Conservation (phyloP, 2,113 vertebrate species). For the Regulus satrapa region DNA sequence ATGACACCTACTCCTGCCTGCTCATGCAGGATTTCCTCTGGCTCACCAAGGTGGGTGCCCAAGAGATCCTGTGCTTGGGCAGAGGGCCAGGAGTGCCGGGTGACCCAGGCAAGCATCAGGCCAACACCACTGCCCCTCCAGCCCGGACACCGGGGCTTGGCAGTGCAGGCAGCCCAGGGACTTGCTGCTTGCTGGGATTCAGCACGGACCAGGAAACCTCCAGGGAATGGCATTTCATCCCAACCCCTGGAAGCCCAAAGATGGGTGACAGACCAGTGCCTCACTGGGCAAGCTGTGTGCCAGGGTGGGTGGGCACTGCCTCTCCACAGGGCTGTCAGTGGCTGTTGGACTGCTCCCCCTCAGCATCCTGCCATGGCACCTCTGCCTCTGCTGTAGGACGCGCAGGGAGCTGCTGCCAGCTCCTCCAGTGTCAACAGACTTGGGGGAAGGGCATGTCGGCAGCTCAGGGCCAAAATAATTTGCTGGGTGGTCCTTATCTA, state of each 20-base stretch:
- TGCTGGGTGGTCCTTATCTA: background rate
- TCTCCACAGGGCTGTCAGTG: background rate
- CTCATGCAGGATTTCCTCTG: conserved; percentile 91
- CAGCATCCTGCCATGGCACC: background rate
- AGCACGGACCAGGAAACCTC: rapidly evolving
- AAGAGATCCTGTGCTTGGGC: background rate
- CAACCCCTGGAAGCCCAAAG: background rate
- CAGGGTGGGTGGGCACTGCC: background rate
- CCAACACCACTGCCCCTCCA: rapidly evolving
- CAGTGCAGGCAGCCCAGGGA: background rate
- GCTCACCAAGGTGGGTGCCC: conserved; percentile 84
- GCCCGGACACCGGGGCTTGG: rapidly evolving
- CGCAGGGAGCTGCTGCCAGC: background rate
- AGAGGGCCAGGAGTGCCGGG: background rate
- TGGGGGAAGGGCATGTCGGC: background rate
- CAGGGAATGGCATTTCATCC: background rate
- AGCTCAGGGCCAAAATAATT: background rate
- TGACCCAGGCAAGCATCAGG: background rate
- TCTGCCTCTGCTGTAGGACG: background rate
- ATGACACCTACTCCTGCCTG: conserved; percentile 86
- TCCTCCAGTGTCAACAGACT: background rate
- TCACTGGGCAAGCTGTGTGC: background rate
- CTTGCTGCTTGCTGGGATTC: background rate
- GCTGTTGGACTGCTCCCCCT: background rate
- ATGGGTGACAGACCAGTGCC: background rate